Conservation (phyloP, 2,888 invertebrate species). For the Ecliptopera silaceata region DNA sequence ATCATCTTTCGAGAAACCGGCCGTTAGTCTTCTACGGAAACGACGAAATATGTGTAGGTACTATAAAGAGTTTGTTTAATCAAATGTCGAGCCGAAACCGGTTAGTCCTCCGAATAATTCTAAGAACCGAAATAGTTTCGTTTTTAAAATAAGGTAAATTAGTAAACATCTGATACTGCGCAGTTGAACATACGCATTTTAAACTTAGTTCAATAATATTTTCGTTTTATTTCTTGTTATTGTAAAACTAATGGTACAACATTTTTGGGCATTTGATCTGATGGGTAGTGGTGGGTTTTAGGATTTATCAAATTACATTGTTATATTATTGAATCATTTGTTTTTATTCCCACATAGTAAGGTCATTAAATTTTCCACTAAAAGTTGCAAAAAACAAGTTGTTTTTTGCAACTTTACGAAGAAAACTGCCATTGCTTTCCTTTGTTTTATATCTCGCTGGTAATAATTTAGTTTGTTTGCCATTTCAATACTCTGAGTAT, state of each 20-base stretch:
- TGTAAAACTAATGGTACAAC: no score
- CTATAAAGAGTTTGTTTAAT: neutral
- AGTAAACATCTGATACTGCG: constrained; percentile 1
- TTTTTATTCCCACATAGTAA: no score
- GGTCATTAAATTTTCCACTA: no score
- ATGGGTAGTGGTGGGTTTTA: neutral
- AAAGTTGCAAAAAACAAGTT: no score
- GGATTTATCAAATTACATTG: neutral
- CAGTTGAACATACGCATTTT: constrained; percentile 1
- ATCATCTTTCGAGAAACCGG: no score
- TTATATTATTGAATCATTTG: neutral
- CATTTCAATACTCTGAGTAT: no score
- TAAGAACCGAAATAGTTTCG: constrained; percentile 4
- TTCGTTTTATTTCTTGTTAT: neutral
- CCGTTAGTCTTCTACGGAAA: no score
- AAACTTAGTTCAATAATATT: neutral
- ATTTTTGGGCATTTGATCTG: no score
- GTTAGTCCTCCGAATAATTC: constrained; percentile 10
- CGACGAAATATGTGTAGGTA: neutral
- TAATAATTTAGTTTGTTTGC: no score
- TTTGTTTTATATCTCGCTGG: no score
- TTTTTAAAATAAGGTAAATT: constrained; percentile 11
- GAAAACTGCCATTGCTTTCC: no score
- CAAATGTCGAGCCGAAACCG: constrained; percentile 4
- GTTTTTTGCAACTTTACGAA: no score